Evolutionary conservation across 2,113 vertebrate species (phyloP).

Genomic region (Probosciger aterrimus): DNA sequence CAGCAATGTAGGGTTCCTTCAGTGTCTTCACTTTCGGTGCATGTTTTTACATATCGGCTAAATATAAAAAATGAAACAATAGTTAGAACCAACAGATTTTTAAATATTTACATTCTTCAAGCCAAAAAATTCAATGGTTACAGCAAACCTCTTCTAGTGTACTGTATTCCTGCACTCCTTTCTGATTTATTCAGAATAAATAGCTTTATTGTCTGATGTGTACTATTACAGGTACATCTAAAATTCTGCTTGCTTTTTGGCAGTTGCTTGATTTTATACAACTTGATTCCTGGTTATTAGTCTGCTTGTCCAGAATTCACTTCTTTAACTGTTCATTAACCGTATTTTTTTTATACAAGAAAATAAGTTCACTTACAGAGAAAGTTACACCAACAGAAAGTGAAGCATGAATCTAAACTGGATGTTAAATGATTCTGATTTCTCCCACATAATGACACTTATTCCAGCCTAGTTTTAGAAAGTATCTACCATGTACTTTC

Average conservation of each 20-base stretch:
- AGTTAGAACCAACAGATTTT: neutral
- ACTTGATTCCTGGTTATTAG: neutral
- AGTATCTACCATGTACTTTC: neutral
- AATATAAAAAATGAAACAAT: slow-evolving; percentile 26
- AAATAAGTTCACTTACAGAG: neutral
- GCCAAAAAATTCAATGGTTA: neutral
- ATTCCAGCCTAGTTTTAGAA: neutral
- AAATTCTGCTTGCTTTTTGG: neutral
- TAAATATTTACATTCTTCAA: neutral
- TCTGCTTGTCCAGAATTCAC: neutral
- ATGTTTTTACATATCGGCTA: slow-evolving; percentile 81
- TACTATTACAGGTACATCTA: neutral
- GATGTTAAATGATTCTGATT: neutral
- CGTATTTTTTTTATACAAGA: neutral
- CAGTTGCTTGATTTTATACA: neutral
- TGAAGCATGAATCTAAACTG: neutral
- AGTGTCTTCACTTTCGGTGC: slow-evolving; percentile 79
- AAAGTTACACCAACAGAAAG: neutral
- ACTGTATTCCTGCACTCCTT: neutral
- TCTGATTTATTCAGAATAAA: neutral
- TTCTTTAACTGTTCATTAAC: neutral
- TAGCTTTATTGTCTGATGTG: neutral
- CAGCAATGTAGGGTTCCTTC: slow-evolving; percentile 83
- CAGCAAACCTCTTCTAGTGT: neutral
- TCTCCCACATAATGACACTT: neutral